Evolutionary conservation across 2,888 invertebrate genomes (phyloP).

Genomic region (Drosophila anceps): DNA sequence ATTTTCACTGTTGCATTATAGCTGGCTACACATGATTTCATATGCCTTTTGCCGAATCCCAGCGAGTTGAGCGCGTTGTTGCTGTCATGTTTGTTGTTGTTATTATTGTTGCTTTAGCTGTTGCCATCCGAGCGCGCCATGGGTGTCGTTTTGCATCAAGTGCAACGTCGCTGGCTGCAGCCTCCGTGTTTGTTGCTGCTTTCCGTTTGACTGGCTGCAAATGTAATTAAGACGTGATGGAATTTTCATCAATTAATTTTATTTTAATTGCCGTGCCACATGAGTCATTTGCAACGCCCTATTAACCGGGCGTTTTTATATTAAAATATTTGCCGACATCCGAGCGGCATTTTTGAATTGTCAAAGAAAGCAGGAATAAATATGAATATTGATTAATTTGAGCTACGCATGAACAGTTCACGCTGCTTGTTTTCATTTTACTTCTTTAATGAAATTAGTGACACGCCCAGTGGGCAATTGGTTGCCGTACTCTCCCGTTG

Average conservation of each 20-base stretch:
- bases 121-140: conserved; percentile 18
- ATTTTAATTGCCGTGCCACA: conserved; percentile 65
- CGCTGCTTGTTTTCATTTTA: conserved; percentile 18
- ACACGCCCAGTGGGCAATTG: conserved; percentile 30
- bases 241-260: conserved; percentile 75
- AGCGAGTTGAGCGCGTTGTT: neutral
- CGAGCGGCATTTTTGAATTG: conserved; percentile 21
- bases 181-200: conserved; percentile 32
- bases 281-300: conserved; percentile 59
- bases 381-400: conserved; percentile 49
- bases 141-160: conserved; percentile 44
- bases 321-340: conserved; percentile 19
- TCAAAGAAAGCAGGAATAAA: conserved; percentile 28
- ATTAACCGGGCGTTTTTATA: conserved; percentile 19
- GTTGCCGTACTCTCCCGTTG: conserved; percentile 19
- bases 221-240: conserved; percentile 75
- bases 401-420: conserved; percentile 16
- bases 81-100: conserved; percentile 10
- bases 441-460: conserved; percentile 57
- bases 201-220: conserved; percentile 58
- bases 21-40: conserved; percentile 38
- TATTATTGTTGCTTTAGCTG: conserved; percentile 3
- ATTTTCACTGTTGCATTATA: conserved; percentile 20
- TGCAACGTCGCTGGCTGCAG: conserved; percentile 44
- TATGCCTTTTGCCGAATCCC: neutral